A percentile compares a stretch with the other conserved stretches of the same genome.
These are phyloP conservation scores for Cochlearius cochlearius DNA, from an alignment of 2,113 vertebrate genomes.

Conservation along the genomic window DNA sequence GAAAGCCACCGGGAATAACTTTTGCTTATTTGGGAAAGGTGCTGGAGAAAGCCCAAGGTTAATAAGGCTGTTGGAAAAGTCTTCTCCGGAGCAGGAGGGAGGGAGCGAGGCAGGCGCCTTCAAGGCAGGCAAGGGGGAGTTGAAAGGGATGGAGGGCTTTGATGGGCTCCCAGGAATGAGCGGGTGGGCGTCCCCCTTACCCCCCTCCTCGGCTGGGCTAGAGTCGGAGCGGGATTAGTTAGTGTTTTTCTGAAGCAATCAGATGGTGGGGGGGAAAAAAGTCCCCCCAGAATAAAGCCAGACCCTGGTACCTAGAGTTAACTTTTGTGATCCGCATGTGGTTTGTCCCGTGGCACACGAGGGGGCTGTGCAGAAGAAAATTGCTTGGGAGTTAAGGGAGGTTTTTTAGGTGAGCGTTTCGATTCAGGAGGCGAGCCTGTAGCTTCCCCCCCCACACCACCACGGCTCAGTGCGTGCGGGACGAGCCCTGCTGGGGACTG, in stretches of 20 bases:
- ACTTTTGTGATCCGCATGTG: neutral
- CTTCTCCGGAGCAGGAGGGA: neutral
- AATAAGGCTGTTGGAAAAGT: neutral
- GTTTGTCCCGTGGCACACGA: neutral
- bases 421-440: neutral
- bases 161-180: neutral
- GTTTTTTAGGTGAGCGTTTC: neutral
- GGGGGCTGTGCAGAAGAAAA: neutral
- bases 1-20: neutral
- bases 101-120: neutral
- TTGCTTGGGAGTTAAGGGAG: neutral
- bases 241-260: neutral
- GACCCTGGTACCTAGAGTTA: neutral
- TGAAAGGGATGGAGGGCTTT: neutral
- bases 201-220: neutral
- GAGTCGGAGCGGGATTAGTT: neutral
- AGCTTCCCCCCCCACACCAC: neutral
- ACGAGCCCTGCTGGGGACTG: neutral
- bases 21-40: neutral
- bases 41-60: neutral
- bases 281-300: fast-evolving
- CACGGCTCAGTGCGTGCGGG: neutral
- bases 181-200: neutral
- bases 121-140: neutral
- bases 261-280: fast-evolving